Evolutionary conservation across 2,888 invertebrate genomes (phyloP).

Genomic region (Brachypalpus laphriformis): DNA sequence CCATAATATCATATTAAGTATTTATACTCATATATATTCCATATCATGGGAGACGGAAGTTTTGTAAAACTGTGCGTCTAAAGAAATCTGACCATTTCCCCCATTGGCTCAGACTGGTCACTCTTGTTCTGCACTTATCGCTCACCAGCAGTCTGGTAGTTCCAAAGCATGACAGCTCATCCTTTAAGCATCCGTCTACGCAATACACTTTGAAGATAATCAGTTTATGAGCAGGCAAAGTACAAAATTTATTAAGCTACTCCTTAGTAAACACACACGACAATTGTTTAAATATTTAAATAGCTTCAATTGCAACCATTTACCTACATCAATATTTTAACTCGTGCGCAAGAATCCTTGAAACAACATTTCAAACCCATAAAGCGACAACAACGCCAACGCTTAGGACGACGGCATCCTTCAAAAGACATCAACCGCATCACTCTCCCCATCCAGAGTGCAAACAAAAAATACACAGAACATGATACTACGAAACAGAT

Average conservation of each 20-base stretch:
- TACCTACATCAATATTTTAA: constrained; percentile 36
- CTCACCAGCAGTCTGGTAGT: too few species aligned
- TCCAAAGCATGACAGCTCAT: too few species aligned
- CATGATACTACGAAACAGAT: background rate
- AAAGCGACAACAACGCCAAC: constrained; percentile 15
- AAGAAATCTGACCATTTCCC: too few species aligned
- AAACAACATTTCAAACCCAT: constrained; percentile 49
- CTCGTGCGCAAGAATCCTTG: constrained; percentile 23
- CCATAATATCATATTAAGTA: too few species aligned
- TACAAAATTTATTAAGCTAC: background rate
- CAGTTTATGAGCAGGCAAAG: too few species aligned
- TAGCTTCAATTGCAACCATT: constrained; percentile 42
- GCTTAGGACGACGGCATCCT: constrained; percentile 20
- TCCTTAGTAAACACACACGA: background rate
- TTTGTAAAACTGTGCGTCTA: too few species aligned
- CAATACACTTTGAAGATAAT: too few species aligned
- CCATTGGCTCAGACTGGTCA: too few species aligned
- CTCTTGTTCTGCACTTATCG: too few species aligned
- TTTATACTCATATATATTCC: too few species aligned
- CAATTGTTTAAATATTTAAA: constrained; percentile 29
- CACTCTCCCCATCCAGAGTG: background rate
- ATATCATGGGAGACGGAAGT: too few species aligned
- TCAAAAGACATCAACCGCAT: constrained; percentile 18
- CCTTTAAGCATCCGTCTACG: too few species aligned
- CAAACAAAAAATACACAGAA: background rate